Percentiles rank a stretch among this genome's conserved stretches.
These are phyloP conservation scores for Triplophysa rosa DNA, from an alignment of 2,113 vertebrate genomes.

Conservation along the genomic window DNA sequence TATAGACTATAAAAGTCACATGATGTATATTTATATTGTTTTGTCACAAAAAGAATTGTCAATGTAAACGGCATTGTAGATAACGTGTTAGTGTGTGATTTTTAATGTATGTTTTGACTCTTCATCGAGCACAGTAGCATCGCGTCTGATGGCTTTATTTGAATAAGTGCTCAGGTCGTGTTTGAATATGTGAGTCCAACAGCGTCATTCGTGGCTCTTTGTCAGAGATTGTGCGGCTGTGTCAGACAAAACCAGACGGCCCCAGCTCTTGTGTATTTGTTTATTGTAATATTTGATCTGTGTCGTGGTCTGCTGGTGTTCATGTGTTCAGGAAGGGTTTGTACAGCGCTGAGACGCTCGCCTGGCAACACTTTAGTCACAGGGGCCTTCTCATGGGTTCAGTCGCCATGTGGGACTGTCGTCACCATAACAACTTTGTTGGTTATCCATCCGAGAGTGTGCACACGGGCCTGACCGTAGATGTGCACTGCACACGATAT, in stretches of 20 bases:
- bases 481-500: not conserved
- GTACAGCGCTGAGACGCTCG: conserved; percentile 61
- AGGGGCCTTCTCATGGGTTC: conserved; percentile 62
- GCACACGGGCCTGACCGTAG: not conserved
- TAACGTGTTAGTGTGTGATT: too few relatives aligned
- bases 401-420: conserved; percentile 68
- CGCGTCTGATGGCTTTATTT: conserved; percentile 29
- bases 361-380: conserved; percentile 66
- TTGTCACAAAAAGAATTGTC: too few relatives aligned
- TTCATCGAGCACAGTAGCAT: not conserved
- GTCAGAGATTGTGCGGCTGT: conserved; percentile 48
- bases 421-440: conserved; percentile 75
- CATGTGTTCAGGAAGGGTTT: not conserved
- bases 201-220: conserved; percentile 38
- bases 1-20: too few relatives aligned
- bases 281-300: conserved; percentile 16
- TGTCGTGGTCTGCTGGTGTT: conserved; percentile 16
- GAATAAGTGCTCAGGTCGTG: conserved; percentile 33
- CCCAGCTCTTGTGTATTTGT: conserved; percentile 24
- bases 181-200: conserved; percentile 25
- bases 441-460: conserved; percentile 39
- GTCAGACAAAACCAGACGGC: conserved; percentile 43
- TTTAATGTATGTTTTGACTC: too few relatives aligned
- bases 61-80: too few relatives aligned
- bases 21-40: too few relatives aligned